phyloP scores from a whole-genome alignment of 2,113 vertebrate genomes.

The Pampusana beccarii region DNA sequence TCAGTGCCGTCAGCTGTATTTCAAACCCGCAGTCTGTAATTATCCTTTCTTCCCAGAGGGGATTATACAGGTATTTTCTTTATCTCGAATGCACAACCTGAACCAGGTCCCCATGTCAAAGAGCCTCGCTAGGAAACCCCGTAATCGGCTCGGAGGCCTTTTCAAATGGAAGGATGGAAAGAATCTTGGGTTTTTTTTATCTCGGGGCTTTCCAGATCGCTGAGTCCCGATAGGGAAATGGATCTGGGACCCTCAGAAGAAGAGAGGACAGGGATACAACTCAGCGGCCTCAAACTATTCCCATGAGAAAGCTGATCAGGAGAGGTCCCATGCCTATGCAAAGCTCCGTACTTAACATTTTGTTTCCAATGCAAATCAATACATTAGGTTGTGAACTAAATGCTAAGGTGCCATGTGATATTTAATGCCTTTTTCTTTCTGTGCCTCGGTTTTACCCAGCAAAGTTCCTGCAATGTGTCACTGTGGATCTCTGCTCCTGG shows the following conservation, averaged over 20 bases:
- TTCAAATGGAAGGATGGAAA: constrained; percentile 61
- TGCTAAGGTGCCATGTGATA: not conserved
- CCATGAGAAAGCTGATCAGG: constrained; percentile 40
- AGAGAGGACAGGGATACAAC: not conserved
- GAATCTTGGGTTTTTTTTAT: constrained; percentile 34
- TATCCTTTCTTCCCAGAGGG: constrained; percentile 60
- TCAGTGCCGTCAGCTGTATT: constrained; percentile 62
- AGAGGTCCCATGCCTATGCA: constrained; percentile 38
- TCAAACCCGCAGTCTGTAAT: constrained; percentile 52
- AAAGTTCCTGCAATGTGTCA: accelerated
- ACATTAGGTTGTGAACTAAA: not conserved
- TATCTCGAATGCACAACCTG: constrained; percentile 58
- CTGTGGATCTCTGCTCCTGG: not conserved
- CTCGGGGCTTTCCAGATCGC: constrained; percentile 34
- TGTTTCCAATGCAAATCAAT: constrained; percentile 54
- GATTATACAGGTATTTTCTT: constrained; percentile 67
- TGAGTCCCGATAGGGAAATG: not conserved
- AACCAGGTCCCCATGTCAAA: constrained; percentile 39
- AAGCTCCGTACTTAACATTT: constrained; percentile 7
- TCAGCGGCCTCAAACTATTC: not conserved
- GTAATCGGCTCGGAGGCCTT: not conserved
- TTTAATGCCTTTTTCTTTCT: not conserved
- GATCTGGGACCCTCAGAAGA: not conserved
- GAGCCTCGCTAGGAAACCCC: constrained; percentile 41
- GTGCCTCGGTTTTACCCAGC: not conserved